phyloP scores from a whole-genome alignment of 2,888 invertebrate species.

The Ischnura elegans region DNA sequence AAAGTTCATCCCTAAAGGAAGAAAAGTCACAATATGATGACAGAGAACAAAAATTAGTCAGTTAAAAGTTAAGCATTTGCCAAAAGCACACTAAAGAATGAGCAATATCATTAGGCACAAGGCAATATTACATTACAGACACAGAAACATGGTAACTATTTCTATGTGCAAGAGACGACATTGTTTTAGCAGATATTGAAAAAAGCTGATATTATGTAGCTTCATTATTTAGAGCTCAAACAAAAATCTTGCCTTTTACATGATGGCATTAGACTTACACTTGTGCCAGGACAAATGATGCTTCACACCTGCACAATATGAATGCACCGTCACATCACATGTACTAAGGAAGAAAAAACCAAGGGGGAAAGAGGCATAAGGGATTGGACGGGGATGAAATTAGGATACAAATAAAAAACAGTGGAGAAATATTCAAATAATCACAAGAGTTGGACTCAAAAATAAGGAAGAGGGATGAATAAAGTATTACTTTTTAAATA shows the following conservation, averaged over 20 bases:
- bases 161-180: slow-evolving; percentile 45
- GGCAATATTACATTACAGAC: not conserved
- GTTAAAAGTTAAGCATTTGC: slow-evolving; percentile 33
- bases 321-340: slow-evolving; percentile 63
- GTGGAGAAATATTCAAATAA: not conserved
- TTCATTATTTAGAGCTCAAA: slow-evolving; percentile 9
- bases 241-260: slow-evolving; percentile 45
- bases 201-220: slow-evolving; percentile 48
- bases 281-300: slow-evolving; percentile 53
- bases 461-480: not conserved
- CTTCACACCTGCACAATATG: slow-evolving; percentile 60
- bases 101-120: slow-evolving; percentile 48
- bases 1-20: not conserved
- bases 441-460: not conserved
- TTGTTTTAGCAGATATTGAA: slow-evolving; percentile 25
- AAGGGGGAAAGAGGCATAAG: slow-evolving; percentile 42
- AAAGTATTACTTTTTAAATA: too few species aligned
- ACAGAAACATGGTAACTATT: not conserved
- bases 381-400: slow-evolving; percentile 42
- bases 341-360: slow-evolving; percentile 63
- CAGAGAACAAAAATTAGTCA: not conserved
- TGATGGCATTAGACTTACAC: slow-evolving; percentile 52
- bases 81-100: slow-evolving; percentile 55
- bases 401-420: slow-evolving; percentile 61
- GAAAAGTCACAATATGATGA: not conserved